Evolutionary conservation across 2,888 invertebrate genomes (phyloP).

Genomic region (Matsumyia berberina): DNA sequence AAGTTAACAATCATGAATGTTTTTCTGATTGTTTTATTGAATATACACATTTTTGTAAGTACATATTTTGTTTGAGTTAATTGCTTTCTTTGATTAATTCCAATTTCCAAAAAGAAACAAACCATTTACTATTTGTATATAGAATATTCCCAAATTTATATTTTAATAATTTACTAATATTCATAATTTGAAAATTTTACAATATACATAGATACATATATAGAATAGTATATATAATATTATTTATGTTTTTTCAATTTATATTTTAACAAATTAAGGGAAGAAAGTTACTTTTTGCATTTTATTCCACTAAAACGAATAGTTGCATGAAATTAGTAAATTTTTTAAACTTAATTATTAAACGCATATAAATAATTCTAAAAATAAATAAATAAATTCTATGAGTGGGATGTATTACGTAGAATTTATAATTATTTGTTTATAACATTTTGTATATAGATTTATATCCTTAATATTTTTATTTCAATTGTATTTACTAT

Average conservation of each 20-base stretch:
- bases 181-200: slow-evolving; percentile 71
- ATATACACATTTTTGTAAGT: slow-evolving; percentile 47
- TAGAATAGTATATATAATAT: slow-evolving; percentile 51
- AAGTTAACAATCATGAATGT: slow-evolving; percentile 47
- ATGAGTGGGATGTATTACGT: slow-evolving; percentile 8
- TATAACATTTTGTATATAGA: slow-evolving; percentile 43
- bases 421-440: slow-evolving; percentile 38
- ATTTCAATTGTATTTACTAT: slow-evolving; percentile 44
- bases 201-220: slow-evolving; percentile 76
- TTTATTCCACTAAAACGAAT: slow-evolving; percentile 8
- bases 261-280: slow-evolving; percentile 58
- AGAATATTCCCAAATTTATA: slow-evolving; percentile 61
- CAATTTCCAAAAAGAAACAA: slow-evolving; percentile 61
- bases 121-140: slow-evolving; percentile 45
- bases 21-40: slow-evolving; percentile 47
- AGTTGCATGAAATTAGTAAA: neutral
- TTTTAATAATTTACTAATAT: slow-evolving; percentile 68
- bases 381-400: slow-evolving; percentile 24
- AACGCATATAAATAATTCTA: slow-evolving; percentile 24
- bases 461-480: slow-evolving; percentile 46
- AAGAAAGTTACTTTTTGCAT: slow-evolving; percentile 36
- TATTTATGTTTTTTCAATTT: slow-evolving; percentile 36
- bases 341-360: slow-evolving; percentile 17
- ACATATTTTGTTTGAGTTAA: slow-evolving; percentile 32
- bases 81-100: slow-evolving; percentile 50